phyloP scores from a whole-genome alignment of 1,140 invertebrate species.

The Sarcophaga bullata region DNA sequence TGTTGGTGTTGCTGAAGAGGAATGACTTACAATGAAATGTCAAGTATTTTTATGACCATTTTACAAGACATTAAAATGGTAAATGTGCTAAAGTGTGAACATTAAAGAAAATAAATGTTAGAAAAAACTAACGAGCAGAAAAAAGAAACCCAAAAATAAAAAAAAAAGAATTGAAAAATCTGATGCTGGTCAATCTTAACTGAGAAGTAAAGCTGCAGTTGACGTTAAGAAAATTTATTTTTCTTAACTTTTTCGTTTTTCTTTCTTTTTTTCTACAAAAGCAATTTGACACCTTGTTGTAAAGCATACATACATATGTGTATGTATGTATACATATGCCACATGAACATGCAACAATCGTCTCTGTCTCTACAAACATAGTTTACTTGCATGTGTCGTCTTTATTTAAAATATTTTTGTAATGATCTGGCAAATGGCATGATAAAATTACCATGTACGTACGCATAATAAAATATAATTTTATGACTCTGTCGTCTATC shows the following conservation, averaged over 20 bases:
- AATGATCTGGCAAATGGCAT: conserved; percentile 9
- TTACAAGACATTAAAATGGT: conserved; percentile 20
- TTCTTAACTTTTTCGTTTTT: not conserved
- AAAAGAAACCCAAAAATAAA: not conserved
- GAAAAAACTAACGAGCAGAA: not conserved
- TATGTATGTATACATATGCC: not conserved
- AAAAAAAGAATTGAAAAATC: not conserved
- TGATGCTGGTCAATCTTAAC: not conserved
- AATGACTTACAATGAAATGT: not conserved
- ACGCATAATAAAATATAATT: not conserved
- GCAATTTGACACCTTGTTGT: conserved; percentile 21
- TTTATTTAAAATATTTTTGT: not conserved
- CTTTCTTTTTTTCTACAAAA: not conserved
- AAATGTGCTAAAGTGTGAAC: conserved; percentile 24
- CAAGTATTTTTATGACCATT: conserved; percentile 14
- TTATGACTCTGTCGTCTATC: not conserved
- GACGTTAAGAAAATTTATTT: no score
- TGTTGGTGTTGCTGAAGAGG: no score
- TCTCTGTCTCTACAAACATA: not conserved
- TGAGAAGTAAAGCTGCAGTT: not conserved
- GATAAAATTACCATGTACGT: not conserved
- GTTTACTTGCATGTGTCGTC: not conserved
- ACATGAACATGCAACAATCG: not conserved
- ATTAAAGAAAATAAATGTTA: not conserved
- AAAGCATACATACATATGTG: not conserved